These are phyloP conservation scores for Portevinia maculata DNA, from an alignment of 2,888 invertebrate species.

Conservation along the genomic window DNA sequence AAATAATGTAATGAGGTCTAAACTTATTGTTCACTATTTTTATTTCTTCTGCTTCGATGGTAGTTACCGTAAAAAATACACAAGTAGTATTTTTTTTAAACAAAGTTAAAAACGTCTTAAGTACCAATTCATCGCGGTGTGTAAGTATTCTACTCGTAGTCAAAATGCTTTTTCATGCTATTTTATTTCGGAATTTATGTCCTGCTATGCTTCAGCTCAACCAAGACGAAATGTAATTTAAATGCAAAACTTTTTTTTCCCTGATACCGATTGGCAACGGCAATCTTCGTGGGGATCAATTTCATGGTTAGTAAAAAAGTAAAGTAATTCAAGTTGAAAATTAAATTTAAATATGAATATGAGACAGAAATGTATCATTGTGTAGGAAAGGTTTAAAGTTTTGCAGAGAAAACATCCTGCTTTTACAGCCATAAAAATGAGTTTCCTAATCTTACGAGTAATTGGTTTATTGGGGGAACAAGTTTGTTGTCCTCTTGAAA, in stretches of 20 bases:
- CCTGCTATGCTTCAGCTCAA: constrained; percentile 70
- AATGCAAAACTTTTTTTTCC: constrained; percentile 64
- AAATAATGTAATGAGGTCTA: constrained; percentile 14
- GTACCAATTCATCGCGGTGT: constrained; percentile 39
- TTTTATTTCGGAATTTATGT: constrained; percentile 62
- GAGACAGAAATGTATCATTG: constrained; percentile 50
- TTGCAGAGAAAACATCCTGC: not conserved
- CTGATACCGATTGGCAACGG: constrained; percentile 54
- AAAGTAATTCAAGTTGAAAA: constrained; percentile 74
- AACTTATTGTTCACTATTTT: constrained; percentile 62
- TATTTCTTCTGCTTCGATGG: constrained; percentile 18
- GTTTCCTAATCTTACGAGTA: no score
- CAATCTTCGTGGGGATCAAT: constrained; percentile 68
- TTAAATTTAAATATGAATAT: constrained; percentile 73
- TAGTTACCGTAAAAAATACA: constrained; percentile 46
- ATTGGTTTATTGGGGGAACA: no score
- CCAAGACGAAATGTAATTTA: constrained; percentile 74
- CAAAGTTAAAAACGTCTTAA: constrained; percentile 61
- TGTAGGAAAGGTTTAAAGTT: constrained; percentile 32
- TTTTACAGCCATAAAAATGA: constrained; percentile 56
- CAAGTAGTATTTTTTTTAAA: constrained; percentile 11
- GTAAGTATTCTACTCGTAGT: constrained; percentile 5
- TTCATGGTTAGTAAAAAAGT: constrained; percentile 74
- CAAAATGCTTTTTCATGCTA: constrained; percentile 7
- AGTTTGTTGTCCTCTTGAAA: no score